A percentile compares a stretch with the other conserved stretches of the same genome.
Conservation (phyloP, 2,113 vertebrate species). For the Dasyprocta punctata region DNA sequence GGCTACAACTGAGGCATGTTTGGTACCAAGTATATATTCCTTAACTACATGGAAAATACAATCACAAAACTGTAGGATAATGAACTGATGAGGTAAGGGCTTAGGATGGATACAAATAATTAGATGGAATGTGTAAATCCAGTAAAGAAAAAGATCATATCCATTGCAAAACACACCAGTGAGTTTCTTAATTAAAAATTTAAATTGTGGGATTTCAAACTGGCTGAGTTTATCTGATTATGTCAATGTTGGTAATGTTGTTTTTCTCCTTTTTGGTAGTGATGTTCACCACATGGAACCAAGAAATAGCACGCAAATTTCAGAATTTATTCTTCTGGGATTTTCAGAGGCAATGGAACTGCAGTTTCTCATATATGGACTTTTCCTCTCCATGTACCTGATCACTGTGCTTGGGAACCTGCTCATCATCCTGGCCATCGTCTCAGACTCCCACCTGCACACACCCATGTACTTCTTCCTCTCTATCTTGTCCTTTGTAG, state of each 20-base stretch:
- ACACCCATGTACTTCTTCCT: neutral
- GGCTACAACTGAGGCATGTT: too few species aligned
- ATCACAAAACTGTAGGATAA: neutral
- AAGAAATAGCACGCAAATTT: neutral
- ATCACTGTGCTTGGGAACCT: neutral
- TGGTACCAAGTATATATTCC: neutral
- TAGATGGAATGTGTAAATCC: neutral
- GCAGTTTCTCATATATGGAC: too few species aligned
- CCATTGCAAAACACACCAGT: neutral
- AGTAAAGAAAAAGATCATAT: neutral
- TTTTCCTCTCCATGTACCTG: too few species aligned
- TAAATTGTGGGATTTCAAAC: neutral
- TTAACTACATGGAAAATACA: neutral
- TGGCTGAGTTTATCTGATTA: neutral
- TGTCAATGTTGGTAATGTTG: neutral
- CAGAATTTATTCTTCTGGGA: neutral
- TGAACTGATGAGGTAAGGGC: neutral
- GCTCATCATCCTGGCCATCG: neutral
- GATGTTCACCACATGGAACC: neutral
- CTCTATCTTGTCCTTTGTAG: neutral
- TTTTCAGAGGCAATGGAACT: neutral
- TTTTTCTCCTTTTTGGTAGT: neutral
- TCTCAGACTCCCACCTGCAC: neutral
- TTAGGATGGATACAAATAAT: neutral
- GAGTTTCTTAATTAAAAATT: neutral